These are phyloP conservation scores for Gastracanthus pulcherrimus DNA, from an alignment of 2,888 invertebrate species.

Conservation along the genomic window DNA sequence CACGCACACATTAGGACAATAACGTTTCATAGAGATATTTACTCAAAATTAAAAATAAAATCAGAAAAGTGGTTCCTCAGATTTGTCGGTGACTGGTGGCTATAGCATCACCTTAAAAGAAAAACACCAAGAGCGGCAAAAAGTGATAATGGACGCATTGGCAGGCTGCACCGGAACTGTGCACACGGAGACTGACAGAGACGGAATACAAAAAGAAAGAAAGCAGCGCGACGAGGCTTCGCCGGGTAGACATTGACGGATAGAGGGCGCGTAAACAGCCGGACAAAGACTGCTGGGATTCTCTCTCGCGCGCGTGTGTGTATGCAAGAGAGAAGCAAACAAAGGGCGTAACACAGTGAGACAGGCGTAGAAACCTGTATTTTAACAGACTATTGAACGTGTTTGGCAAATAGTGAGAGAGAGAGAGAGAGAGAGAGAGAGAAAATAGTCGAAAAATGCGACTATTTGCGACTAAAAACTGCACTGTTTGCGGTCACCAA, in stretches of 20 bases:
- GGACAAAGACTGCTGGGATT: background rate
- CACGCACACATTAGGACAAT: no score
- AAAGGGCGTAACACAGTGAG: background rate
- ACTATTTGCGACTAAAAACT: no score
- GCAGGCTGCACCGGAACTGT: background rate
- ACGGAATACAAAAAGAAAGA: background rate
- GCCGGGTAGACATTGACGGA: background rate
- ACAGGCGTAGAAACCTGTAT: background rate
- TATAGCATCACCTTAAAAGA: no score
- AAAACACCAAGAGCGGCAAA: background rate
- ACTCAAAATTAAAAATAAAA: no score
- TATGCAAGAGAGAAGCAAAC: background rate
- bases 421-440: no score
- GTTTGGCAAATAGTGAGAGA: background rate
- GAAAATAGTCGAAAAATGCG: no score
- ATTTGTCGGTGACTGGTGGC: no score
- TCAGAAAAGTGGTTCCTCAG: background rate
- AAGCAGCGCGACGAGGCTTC: no score
- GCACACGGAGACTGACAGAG: no score
- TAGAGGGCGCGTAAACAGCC: background rate
- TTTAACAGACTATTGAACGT: background rate
- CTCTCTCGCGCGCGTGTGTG: background rate
- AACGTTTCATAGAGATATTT: no score
- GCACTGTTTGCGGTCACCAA: background rate
- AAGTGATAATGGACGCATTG: background rate